Evolutionary conservation across 2,888 invertebrate genomes (phyloP), one percentile per base, ranked within the genome.

Genomic region (Epinotia demarniana): DNA sequence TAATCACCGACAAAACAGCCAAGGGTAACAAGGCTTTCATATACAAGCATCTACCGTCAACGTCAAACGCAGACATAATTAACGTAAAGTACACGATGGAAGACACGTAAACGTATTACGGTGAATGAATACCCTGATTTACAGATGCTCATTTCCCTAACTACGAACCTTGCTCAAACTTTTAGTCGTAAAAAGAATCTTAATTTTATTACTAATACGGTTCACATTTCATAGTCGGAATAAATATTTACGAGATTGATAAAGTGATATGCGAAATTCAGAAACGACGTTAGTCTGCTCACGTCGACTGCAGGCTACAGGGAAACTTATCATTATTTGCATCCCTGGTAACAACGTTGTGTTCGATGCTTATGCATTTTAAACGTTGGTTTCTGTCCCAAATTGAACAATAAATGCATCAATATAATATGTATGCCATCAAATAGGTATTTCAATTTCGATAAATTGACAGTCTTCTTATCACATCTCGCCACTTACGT

Each of bases 221-320:
- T 60, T 69, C 23, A 69, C 19, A 69, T 60, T 69, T 46, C 13
- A 5, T 6, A n/a, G 46, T 3, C n/a, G 0, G 11, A 9, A n/a
- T 13, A 23, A 0, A 12, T 33, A 39, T 11, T 46, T 69, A 69
- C 23, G 69, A 60, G 69, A n/a, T 69, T 69, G 46, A 27, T 23
- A 12, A 69, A 46, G 39, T 61, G 0, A 61, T 27, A 23, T 11
- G 13, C 53, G 18, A 72, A 67, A 46, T 72, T 18, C 60, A 46
- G 70, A 33, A 66, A 67, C 72, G 58, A 61, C 71, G 67, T 67
- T 62, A 72, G 55, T 66, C 53, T 70, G 53, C 55, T 62, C 71
- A 75, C 55, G 75, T 75, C 75, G 61, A n/a, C 67, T 55, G 67
- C 75, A 75, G 67, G 64, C 64, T 27, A 66, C 49, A 55, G 71